phyloP scores from a whole-genome alignment of 2,888 invertebrate genomes.

The Fragum fragum region DNA sequence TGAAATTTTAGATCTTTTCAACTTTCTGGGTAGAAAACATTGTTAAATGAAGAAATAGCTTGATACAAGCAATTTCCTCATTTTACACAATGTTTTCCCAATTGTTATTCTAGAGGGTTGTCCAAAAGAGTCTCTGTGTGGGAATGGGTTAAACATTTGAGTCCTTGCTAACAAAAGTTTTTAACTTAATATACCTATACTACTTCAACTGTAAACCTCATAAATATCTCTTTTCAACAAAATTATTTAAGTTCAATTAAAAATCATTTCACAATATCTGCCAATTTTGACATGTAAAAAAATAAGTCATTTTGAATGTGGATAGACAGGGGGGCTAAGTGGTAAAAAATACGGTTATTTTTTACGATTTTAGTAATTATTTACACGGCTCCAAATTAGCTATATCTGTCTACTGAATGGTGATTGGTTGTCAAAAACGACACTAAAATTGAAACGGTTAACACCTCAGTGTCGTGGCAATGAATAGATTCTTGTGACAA shows the following conservation, averaged over 20 bases:
- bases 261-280: conserved; percentile 6
- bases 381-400: conserved; percentile 57
- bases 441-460: conserved; percentile 60
- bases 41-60: too few relatives aligned
- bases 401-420: conserved; percentile 50
- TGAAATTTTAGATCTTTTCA: too few relatives aligned
- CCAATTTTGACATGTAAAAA: background rate
- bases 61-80: too few relatives aligned
- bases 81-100: too few relatives aligned
- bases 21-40: too few relatives aligned
- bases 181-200: too few relatives aligned
- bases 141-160: background rate
- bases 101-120: too few relatives aligned
- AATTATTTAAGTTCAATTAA: background rate
- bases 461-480: conserved; percentile 44
- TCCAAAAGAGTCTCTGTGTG: too few relatives aligned
- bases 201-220: too few relatives aligned
- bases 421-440: conserved; percentile 44
- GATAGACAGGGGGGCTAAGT: background rate
- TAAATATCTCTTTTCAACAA: background rate
- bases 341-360: background rate
- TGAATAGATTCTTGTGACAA: conserved; percentile 1
- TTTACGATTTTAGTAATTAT: conserved; percentile 45
- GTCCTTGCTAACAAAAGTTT: too few relatives aligned
- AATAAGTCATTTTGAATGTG: background rate